Conservation (phyloP, 2,113 vertebrate genomes). For the Sphyrna mokarran region DNA sequence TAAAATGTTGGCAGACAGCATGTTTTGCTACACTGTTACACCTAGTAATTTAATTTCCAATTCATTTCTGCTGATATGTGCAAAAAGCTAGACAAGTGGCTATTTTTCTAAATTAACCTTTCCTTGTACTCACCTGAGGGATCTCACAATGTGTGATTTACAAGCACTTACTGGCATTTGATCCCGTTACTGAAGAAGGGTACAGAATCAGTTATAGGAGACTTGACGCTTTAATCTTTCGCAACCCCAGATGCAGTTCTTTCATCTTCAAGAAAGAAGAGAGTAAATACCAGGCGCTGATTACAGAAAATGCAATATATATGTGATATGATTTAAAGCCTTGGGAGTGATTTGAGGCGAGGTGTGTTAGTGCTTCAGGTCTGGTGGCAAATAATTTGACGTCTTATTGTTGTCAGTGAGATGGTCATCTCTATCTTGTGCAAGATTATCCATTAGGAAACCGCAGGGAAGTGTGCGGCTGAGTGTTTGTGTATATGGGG, state of each 20-base stretch:
- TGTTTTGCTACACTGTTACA: slow-evolving; percentile 53
- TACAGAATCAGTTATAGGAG: not conserved
- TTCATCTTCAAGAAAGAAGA: not conserved
- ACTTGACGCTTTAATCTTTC: not conserved
- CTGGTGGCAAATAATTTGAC: not conserved
- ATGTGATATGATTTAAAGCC: not conserved
- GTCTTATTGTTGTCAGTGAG: not conserved
- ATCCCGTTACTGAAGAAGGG: not conserved
- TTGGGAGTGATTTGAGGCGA: not conserved
- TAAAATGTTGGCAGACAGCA: slow-evolving; percentile 43
- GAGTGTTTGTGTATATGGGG: not conserved
- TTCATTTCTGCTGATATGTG: slow-evolving; percentile 47
- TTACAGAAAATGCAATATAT: not conserved
- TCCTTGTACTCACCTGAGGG: slow-evolving; percentile 28
- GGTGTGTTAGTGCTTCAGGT: not conserved
- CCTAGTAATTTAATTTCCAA: slow-evolving; percentile 56
- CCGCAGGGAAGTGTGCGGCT: not conserved
- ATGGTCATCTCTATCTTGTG: not conserved
- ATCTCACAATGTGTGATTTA: slow-evolving; percentile 18
- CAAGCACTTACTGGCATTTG: not conserved
- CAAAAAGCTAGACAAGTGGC: slow-evolving; percentile 40
- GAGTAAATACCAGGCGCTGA: not conserved
- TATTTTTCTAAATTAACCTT: slow-evolving; percentile 35
- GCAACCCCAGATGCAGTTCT: not conserved
- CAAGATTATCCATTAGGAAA: not conserved